These are phyloP conservation scores for Melipona quadrifasciata DNA, from an alignment of 1,140 invertebrate species.

Conservation along the genomic window DNA sequence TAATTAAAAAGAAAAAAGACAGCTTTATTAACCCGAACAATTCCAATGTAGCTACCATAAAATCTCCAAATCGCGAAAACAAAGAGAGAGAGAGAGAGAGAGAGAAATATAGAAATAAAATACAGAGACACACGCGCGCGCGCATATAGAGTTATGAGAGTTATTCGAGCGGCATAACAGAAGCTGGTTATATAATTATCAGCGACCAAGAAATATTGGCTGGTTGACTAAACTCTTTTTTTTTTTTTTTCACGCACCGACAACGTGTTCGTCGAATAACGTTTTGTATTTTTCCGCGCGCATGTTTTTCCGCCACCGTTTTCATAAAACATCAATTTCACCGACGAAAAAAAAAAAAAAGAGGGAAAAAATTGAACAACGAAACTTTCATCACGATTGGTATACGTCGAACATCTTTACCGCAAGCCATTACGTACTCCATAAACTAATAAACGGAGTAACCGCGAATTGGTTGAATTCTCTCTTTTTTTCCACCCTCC, in stretches of 20 bases:
- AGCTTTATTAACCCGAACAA: not conserved
- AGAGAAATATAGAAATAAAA: not conserved
- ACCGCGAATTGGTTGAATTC: slow-evolving; percentile 8
- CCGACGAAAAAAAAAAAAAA: not conserved
- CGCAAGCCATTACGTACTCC: slow-evolving; percentile 35
- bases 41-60: not conserved
- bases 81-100: not conserved
- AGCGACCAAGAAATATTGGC: not conserved
- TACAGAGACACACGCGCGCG: not conserved
- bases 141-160: not conserved
- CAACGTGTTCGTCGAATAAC: slow-evolving; percentile 34
- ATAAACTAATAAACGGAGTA: slow-evolving; percentile 50
- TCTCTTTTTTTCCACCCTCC: not conserved
- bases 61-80: not conserved
- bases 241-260: not conserved
- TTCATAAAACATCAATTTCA: slow-evolving; percentile 12
- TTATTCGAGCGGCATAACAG: not conserved
- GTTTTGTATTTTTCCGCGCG: not conserved
- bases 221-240: slow-evolving; percentile 5
- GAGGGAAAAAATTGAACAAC: not conserved
- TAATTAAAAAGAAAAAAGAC: not conserved
- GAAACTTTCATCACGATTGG: slow-evolving; percentile 44
- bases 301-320: not conserved
- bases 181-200: slow-evolving; percentile 16
- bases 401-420: slow-evolving; percentile 11